A percentile compares a stretch with the other conserved stretches of the same genome.
Evolutionary conservation across 2,888 invertebrate genomes (phyloP).

Genomic region (Microctonus brassicae): DNA sequence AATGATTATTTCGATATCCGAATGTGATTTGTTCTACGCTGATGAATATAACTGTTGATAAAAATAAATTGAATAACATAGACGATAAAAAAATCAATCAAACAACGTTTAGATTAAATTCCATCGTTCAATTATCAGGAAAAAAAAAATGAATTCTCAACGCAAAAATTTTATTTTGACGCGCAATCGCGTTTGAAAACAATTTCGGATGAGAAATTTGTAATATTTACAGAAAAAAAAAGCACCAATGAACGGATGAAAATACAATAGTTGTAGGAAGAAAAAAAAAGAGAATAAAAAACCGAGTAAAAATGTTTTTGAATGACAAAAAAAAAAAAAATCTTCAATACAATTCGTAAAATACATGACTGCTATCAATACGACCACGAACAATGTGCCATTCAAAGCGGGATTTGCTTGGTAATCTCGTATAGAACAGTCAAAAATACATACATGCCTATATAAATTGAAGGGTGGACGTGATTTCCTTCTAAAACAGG

Average conservation of each 20-base stretch:
- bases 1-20: too few species aligned
- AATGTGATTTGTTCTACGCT: too few species aligned
- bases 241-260: background rate
- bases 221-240: background rate
- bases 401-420: slow-evolving; percentile 7
- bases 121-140: too few species aligned
- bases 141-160: too few species aligned
- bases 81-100: too few species aligned
- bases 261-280: background rate
- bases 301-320: slow-evolving; percentile 14
- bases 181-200: too few species aligned
- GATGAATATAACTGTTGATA: too few species aligned
- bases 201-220: background rate
- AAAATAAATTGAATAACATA: too few species aligned
- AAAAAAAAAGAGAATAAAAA: slow-evolving; percentile 21
- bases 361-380: slow-evolving; percentile 4
- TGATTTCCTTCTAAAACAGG: too few species aligned
- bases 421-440: slow-evolving; percentile 10
- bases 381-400: slow-evolving; percentile 6
- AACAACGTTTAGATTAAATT: too few species aligned
- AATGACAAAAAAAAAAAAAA: slow-evolving; percentile 14
- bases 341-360: slow-evolving; percentile 12
- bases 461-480: background rate
- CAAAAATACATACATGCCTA: slow-evolving; percentile 7
- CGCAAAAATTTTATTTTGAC: too few species aligned